A percentile compares a stretch with the other conserved stretches of the same genome.
These are phyloP conservation scores for Cladorhizidae sp. DNA, from an alignment of 37 sponge, comb jelly and placozoan species.

Conservation along the genomic window DNA sequence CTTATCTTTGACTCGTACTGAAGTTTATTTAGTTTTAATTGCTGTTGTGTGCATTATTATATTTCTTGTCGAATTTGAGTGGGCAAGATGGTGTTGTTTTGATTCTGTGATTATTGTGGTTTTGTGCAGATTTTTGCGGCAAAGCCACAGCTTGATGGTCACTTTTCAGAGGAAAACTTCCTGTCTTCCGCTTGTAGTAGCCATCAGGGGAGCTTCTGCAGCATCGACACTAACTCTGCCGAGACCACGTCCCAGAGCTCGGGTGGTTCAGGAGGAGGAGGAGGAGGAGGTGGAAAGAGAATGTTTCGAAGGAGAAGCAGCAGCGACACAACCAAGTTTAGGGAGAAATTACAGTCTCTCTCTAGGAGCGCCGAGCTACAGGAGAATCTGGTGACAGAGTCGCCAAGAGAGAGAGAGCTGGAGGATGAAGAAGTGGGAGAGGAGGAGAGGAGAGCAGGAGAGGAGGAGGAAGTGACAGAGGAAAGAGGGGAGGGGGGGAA, in stretches of 20 bases:
- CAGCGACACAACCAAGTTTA: conserved; percentile 21
- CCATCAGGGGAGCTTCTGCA: conserved; percentile 31
- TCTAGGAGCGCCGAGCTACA: conserved; percentile 18
- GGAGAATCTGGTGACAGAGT: not conserved
- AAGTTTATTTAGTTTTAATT: no score
- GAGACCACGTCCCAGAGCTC: not conserved
- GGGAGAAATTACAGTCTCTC: conserved; percentile 6
- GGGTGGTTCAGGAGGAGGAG: not conserved
- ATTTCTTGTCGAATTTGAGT: no score
- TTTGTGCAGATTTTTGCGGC: conserved; percentile 36
- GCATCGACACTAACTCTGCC: conserved; percentile 11
- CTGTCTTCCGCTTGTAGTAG: conserved; percentile 44
- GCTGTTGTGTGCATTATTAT: no score
- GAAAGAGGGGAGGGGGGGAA: conserved; percentile 39
- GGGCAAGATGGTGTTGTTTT: not conserved
- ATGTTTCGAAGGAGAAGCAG: not conserved
- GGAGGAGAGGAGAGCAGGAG: not conserved
- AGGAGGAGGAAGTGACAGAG: conserved; percentile 35
- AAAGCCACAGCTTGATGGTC: conserved; percentile 15
- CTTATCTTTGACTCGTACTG: no score
- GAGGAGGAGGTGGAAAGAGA: not conserved
- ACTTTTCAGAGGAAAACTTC: conserved; percentile 36
- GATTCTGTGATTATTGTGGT: not conserved
- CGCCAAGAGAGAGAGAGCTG: not conserved
- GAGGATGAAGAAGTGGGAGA: not conserved